Base-by-base conservation (phyloP, 2,113 vertebrate species). In the Podarcis cretensis region DNA sequence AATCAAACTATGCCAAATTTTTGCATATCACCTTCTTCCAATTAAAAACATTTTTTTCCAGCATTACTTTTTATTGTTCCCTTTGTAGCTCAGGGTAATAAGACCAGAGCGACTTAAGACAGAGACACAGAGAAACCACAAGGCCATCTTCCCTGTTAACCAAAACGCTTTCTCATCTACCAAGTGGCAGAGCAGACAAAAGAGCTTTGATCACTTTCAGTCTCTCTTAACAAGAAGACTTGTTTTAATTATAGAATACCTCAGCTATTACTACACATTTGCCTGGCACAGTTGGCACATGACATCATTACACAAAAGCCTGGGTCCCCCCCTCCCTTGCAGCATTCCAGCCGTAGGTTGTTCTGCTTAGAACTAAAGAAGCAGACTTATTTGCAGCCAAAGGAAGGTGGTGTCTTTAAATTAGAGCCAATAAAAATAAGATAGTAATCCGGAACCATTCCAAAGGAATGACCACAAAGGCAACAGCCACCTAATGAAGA, bases 241-340 rank as follows among this genome's bases (percentile, higher is more conserved):
- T 96, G 91, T 92, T 95, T 96, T 96, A 93, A 96, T 96, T 95
- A 94, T 86, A 94, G 95, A 95, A 94, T 95, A 85, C 84, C 94
- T 95, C 92, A 95, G 95, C 37, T 81, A 92, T 96, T 92, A 90
- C 78, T 95, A 89, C 95, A 91, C 83, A 90, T 93, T 96, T 90
- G 90, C 85, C 92, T 95, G 94, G 91, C 91, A 94, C 80, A 86
- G 89, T 93, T 92, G 89, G 84, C 86, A 90, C 87, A 90, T 87
- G 90, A 95, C 92, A 92, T 91, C 91, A 94, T 93, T 95, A 92
- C 82, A 87, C 76, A 95, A 95, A 96, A 95, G 84, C 84, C 95
- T 90, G 40, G 71, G 68, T 89, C 2, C 35, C 7, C 23, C 14
- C 68, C 32, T 92, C 83, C 90, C 92, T 94, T 85, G 89, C 83